Conservation (phyloP, 2,113 vertebrate genomes). For the Sceloporus tristichus region DNA sequence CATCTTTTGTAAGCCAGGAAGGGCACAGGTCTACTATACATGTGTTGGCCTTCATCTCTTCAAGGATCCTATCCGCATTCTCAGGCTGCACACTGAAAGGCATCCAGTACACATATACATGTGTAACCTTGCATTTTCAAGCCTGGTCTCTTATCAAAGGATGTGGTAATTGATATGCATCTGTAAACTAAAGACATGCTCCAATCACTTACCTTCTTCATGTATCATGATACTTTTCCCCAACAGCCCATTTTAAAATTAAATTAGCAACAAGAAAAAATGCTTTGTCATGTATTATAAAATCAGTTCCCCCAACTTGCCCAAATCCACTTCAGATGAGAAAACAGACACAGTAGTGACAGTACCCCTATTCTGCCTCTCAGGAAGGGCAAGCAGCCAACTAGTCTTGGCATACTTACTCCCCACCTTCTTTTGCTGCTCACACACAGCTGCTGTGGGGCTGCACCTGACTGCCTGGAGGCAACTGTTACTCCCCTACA, state of each 20-base stretch:
- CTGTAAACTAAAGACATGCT: slow-evolving; percentile 10
- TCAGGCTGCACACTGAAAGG: background rate
- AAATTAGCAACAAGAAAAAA: background rate
- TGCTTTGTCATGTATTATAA: background rate
- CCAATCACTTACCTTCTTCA: background rate
- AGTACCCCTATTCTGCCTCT: slow-evolving; percentile 24
- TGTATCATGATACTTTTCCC: background rate
- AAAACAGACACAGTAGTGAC: background rate
- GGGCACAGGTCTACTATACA: no score
- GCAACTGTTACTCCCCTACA: slow-evolving; percentile 19
- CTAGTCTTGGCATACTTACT: slow-evolving; percentile 16
- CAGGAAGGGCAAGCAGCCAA: slow-evolving; percentile 29
- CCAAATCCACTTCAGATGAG: background rate
- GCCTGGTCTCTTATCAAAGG: background rate
- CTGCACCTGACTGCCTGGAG: slow-evolving; percentile 34
- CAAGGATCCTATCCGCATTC: no score
- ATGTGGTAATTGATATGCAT: background rate
- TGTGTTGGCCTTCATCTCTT: no score
- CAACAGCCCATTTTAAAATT: background rate
- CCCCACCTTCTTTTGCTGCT: slow-evolving; percentile 6
- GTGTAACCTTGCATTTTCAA: background rate
- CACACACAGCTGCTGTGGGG: slow-evolving; percentile 15
- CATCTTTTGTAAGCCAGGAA: no score
- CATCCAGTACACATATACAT: no score
- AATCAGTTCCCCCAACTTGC: background rate